Evolutionary conservation across 2,888 invertebrate genomes (phyloP).

Genomic region (Lobophora halterata): DNA sequence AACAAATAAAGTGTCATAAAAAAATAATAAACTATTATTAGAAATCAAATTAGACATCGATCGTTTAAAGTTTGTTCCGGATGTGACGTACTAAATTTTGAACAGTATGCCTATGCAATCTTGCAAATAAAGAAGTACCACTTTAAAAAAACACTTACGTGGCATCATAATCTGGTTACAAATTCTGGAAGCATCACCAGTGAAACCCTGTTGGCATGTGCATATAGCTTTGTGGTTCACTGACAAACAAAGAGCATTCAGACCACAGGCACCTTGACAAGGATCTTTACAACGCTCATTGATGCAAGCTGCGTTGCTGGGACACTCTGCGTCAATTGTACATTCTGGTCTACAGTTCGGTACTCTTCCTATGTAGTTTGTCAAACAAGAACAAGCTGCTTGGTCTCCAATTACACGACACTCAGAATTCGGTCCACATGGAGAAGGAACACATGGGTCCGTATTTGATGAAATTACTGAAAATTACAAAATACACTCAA

Average conservation of each 20-base stretch:
- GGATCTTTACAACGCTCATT: slow-evolving; percentile 92
- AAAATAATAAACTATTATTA: no score
- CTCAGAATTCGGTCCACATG: slow-evolving; percentile 91
- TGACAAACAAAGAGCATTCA: slow-evolving; percentile 90
- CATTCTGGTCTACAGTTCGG: slow-evolving; percentile 94
- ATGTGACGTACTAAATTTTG: no score
- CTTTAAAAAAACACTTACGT: slow-evolving; percentile 54
- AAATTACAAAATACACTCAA: slow-evolving; percentile 27
- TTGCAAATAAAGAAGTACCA: no score
- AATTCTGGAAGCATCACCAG: slow-evolving; percentile 87
- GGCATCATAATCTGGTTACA: slow-evolving; percentile 81
- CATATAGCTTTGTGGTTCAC: slow-evolving; percentile 91
- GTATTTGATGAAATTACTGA: slow-evolving; percentile 46
- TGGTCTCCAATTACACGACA: slow-evolving; percentile 90
- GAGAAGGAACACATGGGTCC: slow-evolving; percentile 89
- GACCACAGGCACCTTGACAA: slow-evolving; percentile 89
- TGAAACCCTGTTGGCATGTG: slow-evolving; percentile 90
- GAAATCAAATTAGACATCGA: no score
- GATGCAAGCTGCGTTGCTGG: slow-evolving; percentile 89
- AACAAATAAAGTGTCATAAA: no score
- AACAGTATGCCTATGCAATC: no score
- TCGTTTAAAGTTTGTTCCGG: no score
- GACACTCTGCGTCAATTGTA: slow-evolving; percentile 89
- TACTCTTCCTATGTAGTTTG: slow-evolving; percentile 90
- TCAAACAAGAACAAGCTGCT: slow-evolving; percentile 91